These are phyloP conservation scores for Phalacrocorax carbo DNA, from an alignment of 2,113 vertebrate genomes.

Conservation along the genomic window DNA sequence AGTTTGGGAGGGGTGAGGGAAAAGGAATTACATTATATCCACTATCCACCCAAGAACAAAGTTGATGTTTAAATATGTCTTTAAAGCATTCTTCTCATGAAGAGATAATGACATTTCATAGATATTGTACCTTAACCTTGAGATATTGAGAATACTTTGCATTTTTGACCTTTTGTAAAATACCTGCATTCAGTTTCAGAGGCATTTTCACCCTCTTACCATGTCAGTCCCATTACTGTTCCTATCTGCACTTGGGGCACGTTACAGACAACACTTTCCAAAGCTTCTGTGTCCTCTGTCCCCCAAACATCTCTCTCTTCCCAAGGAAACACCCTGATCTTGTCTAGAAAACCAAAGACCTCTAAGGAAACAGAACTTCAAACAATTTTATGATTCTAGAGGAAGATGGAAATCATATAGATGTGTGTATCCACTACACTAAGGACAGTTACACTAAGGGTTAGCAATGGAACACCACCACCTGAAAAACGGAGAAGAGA, in stretches of 20 bases:
- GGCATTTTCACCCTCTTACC: background rate
- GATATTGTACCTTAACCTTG: background rate
- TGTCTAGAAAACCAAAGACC: background rate
- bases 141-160: slow-evolving; percentile 3
- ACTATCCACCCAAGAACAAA: background rate
- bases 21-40: background rate
- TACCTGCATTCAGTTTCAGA: background rate
- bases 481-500: background rate
- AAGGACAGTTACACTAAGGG: background rate
- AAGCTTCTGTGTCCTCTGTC: background rate
- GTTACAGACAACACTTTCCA: background rate
- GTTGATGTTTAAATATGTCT: background rate
- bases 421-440: background rate
- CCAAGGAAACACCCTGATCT: background rate
- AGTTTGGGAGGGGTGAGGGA: background rate
- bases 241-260: background rate
- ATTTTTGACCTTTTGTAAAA: slow-evolving; percentile 20
- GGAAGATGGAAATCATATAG: background rate
- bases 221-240: background rate
- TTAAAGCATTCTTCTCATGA: slow-evolving; percentile 4
- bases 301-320: background rate
- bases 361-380: background rate
- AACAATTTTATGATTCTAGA: background rate
- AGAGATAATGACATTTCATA: background rate
- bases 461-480: background rate